Evolutionary conservation across 1,140 invertebrate species (phyloP).

Genomic region (Solenopsis invicta): DNA sequence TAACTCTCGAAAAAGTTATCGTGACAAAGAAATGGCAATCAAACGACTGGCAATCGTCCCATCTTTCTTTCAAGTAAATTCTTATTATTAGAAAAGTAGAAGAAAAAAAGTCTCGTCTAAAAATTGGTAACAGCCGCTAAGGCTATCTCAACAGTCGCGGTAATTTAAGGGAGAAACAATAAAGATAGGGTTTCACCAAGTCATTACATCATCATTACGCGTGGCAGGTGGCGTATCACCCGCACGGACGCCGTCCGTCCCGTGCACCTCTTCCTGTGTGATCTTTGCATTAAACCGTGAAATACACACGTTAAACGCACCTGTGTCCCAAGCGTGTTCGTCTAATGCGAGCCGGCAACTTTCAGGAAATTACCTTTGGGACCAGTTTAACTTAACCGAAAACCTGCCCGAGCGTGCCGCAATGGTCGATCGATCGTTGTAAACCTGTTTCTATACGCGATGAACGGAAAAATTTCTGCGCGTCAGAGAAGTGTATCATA

Average conservation of each 20-base stretch:
- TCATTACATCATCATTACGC: constrained; percentile 79
- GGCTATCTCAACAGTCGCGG: constrained; percentile 6
- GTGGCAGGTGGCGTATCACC: constrained; percentile 78
- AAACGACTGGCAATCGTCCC: neutral
- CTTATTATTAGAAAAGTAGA: constrained; percentile 6
- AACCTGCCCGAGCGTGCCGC: constrained; percentile 76
- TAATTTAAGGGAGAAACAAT: constrained; percentile 52
- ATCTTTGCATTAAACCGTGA: constrained; percentile 79
- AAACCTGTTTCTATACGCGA: constrained; percentile 57
- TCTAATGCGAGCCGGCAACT: constrained; percentile 68
- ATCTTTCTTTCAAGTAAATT: neutral
- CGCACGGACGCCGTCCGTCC: constrained; percentile 22
- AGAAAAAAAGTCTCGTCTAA: neutral
- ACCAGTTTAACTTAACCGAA: constrained; percentile 73
- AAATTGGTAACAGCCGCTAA: constrained; percentile 52
- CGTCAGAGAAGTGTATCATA: neutral
- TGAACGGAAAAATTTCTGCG: constrained; percentile 43
- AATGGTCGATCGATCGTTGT: constrained; percentile 59
- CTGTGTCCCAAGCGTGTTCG: constrained; percentile 78
- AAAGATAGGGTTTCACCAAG: constrained; percentile 73
- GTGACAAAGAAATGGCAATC: neutral
- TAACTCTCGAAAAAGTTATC: neutral
- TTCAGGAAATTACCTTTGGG: constrained; percentile 81
- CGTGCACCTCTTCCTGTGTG: constrained; percentile 64
- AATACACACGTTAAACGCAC: constrained; percentile 81